Conservation (phyloP, 1,140 invertebrate genomes). For the Melanaphis sacchari region DNA sequence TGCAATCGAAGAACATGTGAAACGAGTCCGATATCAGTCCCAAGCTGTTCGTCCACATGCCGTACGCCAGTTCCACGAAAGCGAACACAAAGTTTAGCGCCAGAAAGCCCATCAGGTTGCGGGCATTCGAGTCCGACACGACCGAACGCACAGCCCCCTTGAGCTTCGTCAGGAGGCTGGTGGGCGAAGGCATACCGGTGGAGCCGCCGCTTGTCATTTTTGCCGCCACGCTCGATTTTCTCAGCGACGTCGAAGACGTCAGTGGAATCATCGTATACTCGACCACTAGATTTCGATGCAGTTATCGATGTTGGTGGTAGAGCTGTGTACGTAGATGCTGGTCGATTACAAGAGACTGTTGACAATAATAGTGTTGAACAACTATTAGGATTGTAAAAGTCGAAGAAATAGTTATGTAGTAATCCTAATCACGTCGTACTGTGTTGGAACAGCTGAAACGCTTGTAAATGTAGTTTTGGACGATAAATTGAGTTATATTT, state of each 20-base stretch:
- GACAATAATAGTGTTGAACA: not conserved
- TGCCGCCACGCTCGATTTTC: not conserved
- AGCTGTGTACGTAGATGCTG: not conserved
- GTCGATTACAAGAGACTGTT: not conserved
- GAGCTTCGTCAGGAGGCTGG: constrained; percentile 74
- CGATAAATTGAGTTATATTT: not conserved
- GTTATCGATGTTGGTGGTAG: not conserved
- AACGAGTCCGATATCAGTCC: constrained; percentile 98
- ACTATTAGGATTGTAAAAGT: not conserved
- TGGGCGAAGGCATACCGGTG: not conserved
- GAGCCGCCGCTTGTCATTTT: constrained; percentile 13
- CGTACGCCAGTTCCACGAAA: constrained; percentile 95
- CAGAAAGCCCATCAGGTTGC: constrained; percentile 95
- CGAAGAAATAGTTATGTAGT: not conserved
- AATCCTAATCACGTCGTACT: not conserved
- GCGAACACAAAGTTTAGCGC: constrained; percentile 93
- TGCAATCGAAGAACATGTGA: constrained; percentile 99
- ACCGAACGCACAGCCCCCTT: constrained; percentile 84
- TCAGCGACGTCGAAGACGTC: not conserved
- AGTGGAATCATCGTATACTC: constrained; percentile 17
- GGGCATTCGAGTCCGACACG: constrained; percentile 89
- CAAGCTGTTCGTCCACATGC: constrained; percentile 93
- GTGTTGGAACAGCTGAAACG: not conserved
- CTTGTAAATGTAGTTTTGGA: not conserved
- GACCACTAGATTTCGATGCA: not conserved